Base-by-base conservation (phyloP, 2,888 invertebrate species). In the Apamea sordens region DNA sequence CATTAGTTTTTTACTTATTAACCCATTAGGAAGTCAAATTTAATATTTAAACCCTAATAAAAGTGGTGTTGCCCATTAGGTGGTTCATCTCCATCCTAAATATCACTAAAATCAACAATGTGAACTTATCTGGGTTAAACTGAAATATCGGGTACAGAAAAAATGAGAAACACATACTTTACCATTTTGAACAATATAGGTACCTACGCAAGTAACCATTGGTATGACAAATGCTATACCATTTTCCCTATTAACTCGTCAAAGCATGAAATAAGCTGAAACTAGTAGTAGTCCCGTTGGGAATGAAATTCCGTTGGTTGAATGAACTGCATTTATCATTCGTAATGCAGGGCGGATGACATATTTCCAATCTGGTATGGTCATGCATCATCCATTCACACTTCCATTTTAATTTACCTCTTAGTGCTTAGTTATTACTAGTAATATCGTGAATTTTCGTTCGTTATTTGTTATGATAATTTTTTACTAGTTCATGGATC, bases 291-390 rank as follows among this genome's bases (percentile, higher is more conserved):
- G 28, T 41, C 44, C 53, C 69, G 63, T 24, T 68, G 71, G 67
- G 61, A 74, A 74, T 85, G 72, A 85, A 85, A 87, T 85, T 87
- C 74, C 76, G 85, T 80, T 61, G 75, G 79, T 79, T 80, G 77
- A 87, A 85, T 81, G 81, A 76, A 85, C 77, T 81, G 77, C 88
- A 85, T 85, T 87, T 77, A 85, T 85, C 85, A 85, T 81, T 75
- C 82, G 85, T 88, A 85, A 85, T 88, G 82, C 86, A 76, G 77
- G 88, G 64, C 56, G 82, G 81, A 85, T 85, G 85, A 85, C 88
- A 85, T 85, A 87, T 85, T 85, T 87, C 85, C 88, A 87, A 85
- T 85, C 85, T 88, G 82, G 77, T 56, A 76, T 70, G 59, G 81
- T 73, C 82, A 81, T 85, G 76, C 85, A 87, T 85, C 85, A 85